phyloP scores from a whole-genome alignment of 2,888 invertebrate species.

The Noctua janthe region DNA sequence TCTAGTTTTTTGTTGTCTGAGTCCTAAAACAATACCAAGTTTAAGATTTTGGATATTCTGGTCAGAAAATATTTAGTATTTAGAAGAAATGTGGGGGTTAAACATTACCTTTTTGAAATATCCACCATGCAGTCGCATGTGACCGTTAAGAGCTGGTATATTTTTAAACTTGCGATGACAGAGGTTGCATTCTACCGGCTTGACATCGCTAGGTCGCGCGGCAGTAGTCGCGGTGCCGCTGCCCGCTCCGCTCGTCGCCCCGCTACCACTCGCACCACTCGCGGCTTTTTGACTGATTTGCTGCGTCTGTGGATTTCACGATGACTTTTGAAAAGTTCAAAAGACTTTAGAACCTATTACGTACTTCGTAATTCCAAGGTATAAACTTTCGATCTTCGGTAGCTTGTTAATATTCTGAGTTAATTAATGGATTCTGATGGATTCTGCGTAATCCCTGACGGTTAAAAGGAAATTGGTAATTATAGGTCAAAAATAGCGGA shows the following conservation, averaged over 20 bases:
- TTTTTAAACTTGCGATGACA: conserved; percentile 99
- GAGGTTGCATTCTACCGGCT: conserved; percentile 98
- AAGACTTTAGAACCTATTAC: conserved; percentile 86
- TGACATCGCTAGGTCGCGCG: conserved; percentile 91
- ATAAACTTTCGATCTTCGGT: conserved; percentile 85
- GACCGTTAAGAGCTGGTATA: conserved; percentile 99
- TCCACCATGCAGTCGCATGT: conserved; percentile 99
- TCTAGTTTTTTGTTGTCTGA: conserved; percentile 96
- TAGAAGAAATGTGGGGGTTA: background rate
- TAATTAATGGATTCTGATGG: conserved; percentile 89
- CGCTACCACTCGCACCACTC: conserved; percentile 76
- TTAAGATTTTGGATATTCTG: background rate
- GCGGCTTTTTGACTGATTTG: conserved; percentile 83
- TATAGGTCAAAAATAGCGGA: conserved; percentile 77
- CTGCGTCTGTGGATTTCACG: conserved; percentile 85
- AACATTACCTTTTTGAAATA: conserved; percentile 96
- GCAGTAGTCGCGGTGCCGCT: conserved; percentile 71
- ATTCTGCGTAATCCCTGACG: conserved; percentile 79
- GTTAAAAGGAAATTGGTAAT: conserved; percentile 82
- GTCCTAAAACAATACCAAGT: conserved; percentile 89
- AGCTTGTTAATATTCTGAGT: conserved; percentile 87
- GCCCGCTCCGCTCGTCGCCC: conserved; percentile 72
- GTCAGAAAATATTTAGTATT: background rate
- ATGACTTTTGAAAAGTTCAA: conserved; percentile 85
- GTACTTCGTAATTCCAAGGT: conserved; percentile 87